phyloP scores from a whole-genome alignment of 2,888 invertebrate species.

The Drosophila anomalipes region DNA sequence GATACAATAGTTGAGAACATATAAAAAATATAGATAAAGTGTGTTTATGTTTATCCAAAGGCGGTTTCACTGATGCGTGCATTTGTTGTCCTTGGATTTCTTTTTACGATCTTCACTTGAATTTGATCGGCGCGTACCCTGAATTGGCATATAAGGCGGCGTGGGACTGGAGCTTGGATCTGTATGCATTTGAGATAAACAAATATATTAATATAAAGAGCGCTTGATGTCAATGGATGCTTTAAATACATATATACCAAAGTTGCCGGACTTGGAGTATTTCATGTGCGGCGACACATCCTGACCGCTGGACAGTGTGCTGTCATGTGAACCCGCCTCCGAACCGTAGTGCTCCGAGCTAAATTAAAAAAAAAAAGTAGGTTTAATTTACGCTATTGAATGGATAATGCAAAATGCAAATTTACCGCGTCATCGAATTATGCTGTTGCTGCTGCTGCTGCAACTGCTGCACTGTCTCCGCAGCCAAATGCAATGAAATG shows the following conservation, averaged over 20 bases:
- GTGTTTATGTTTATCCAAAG: slow-evolving; percentile 9
- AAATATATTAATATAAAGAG: slow-evolving; percentile 20
- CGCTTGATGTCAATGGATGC: background rate
- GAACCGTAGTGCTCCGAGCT: slow-evolving; percentile 82
- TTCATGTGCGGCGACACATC: slow-evolving; percentile 79
- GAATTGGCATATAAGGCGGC: slow-evolving; percentile 92
- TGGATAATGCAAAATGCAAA: background rate
- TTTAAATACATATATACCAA: slow-evolving; percentile 84
- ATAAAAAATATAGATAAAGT: slow-evolving; percentile 14
- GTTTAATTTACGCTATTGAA: background rate
- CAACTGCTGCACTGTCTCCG: slow-evolving; percentile 66
- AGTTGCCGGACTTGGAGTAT: slow-evolving; percentile 82
- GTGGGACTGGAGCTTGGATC: slow-evolving; percentile 87
- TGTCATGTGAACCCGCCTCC: slow-evolving; percentile 81
- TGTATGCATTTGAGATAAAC: slow-evolving; percentile 10
- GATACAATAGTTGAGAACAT: slow-evolving; percentile 29
- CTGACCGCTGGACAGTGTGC: slow-evolving; percentile 72
- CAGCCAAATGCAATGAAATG: slow-evolving; percentile 73
- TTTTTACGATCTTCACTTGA: slow-evolving; percentile 88
- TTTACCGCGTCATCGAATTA: slow-evolving; percentile 82
- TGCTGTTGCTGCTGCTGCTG: slow-evolving; percentile 60
- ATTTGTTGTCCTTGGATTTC: slow-evolving; percentile 87
- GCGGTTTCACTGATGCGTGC: slow-evolving; percentile 87
- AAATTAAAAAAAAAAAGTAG: background rate
- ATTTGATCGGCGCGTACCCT: slow-evolving; percentile 90